Evolutionary conservation across 2,888 invertebrate species (phyloP).

Genomic region (Epinotia ramella): DNA sequence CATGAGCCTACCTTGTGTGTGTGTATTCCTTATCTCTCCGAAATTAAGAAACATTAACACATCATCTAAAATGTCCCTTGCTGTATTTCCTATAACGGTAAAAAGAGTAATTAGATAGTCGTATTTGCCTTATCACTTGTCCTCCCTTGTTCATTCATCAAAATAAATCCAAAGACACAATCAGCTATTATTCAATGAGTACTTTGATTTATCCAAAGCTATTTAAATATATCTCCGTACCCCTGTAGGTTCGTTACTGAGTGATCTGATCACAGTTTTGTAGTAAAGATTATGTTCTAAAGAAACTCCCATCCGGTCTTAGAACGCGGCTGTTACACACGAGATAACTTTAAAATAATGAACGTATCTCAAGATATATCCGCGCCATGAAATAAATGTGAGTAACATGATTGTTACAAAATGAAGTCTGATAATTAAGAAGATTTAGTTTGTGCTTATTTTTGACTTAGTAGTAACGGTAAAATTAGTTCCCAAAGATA

Average conservation of each 20-base stretch:
- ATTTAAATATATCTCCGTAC: conserved; percentile 76
- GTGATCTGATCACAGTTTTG: conserved; percentile 81
- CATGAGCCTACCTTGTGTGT: too few relatives aligned
- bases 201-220: conserved; percentile 51
- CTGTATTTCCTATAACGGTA: neutral
- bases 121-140: conserved; percentile 21
- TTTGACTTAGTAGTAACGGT: neutral
- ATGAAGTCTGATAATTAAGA: neutral
- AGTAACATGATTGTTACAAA: neutral
- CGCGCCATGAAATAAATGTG: neutral
- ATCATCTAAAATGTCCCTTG: too few relatives aligned
- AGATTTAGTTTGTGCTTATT: neutral
- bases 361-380: conserved; percentile 3
- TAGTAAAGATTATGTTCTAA: conserved; percentile 83
- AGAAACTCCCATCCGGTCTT: conserved; percentile 82
- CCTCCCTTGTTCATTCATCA: conserved; percentile 37
- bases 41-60: too few relatives aligned
- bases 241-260: conserved; percentile 77
- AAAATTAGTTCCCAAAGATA: neutral
- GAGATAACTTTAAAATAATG: conserved; percentile 50
- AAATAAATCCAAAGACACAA: conserved; percentile 41
- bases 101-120: neutral
- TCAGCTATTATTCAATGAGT: conserved; percentile 44
- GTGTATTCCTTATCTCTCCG: too few relatives aligned
- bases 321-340: conserved; percentile 60